Evolutionary conservation across 1,140 invertebrate genomes (phyloP), one percentile per base, ranked within the genome.

Genomic region (Xylocopa sonorina): DNA sequence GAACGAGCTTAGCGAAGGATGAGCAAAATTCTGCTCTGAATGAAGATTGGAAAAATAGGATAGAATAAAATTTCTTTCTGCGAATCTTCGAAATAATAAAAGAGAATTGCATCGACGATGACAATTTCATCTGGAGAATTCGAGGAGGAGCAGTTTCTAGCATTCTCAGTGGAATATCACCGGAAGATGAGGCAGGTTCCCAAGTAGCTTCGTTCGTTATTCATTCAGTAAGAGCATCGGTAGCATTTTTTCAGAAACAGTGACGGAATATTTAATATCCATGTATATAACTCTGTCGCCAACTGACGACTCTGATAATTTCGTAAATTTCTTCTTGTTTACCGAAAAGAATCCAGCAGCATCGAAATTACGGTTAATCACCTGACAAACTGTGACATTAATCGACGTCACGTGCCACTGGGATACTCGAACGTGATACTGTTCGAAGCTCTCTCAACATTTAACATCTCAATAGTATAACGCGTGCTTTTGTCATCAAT

Each of bases 201-300:
- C 55, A 0, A 27, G n/a, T 4, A 51, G 41, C 5, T 43, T 14
- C 3, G 7, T 55, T 75, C 16, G 21, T 51, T 41, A 53, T 75
- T 66, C 62, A 66, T 29, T 38, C 34, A 27, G 27, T 18, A 53
- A 0, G 48, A 68, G 21, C 12, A 32, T 6, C 3, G 34, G 14
- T 14, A 21, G 27, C 24, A 46, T 58, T 57, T n/a, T 43, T 51
- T 21, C 3, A 21, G n/a, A 16, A 43, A 76, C 74, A 43, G 1
- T 38, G 5, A 1, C 0, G 14, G 73, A 76, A 76, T 76, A 46
- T 57, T 53, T 55, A 76, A 46, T 67, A 2, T 24, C 18, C 7
- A 48, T 46, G 21, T 29, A 43, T 7, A 3, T n/a, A n/a, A n/a
- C n/a, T n/a, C 27, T 2, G 9, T 43, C 21, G 29, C 7, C 18